phyloP scores from a whole-genome alignment of 2,113 vertebrate species.

The Labrus mixtus region DNA sequence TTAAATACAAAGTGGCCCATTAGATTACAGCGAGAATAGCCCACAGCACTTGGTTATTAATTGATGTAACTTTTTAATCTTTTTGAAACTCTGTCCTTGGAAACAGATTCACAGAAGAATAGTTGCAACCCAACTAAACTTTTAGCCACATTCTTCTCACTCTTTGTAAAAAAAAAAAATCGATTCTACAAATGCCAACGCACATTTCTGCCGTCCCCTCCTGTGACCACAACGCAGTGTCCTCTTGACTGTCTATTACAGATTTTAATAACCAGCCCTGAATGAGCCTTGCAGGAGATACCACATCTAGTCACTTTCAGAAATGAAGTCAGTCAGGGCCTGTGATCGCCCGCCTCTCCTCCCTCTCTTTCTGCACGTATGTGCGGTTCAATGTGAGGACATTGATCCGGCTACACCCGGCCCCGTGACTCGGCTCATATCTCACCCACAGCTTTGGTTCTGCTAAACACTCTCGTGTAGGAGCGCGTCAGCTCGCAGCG shows the following conservation, averaged over 20 bases:
- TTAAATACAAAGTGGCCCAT: conserved; percentile 17
- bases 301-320: conserved; percentile 60
- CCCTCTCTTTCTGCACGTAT: conserved; percentile 11
- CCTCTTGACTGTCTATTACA: conserved; percentile 30
- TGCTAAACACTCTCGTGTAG: conserved; percentile 45
- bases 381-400: conserved; percentile 35
- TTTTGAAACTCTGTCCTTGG: neutral
- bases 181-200: conserved; percentile 9
- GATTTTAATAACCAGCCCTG: conserved; percentile 52
- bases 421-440: conserved; percentile 46
- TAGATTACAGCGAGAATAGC: neutral
- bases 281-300: conserved; percentile 52
- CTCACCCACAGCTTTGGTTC: conserved; percentile 35
- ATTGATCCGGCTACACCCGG: conserved; percentile 49
- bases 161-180: conserved; percentile 32
- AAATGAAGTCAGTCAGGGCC: conserved; percentile 47
- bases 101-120: neutral
- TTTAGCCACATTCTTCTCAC: neutral
- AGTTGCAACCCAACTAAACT: neutral
- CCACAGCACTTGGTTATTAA: neutral
- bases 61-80: conserved; percentile 1
- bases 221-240: conserved; percentile 23
- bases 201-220: neutral
- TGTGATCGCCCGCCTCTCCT: conserved; percentile 32
- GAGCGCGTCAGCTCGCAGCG: conserved; percentile 8